These are phyloP conservation scores for Helostoma temminkii DNA, from an alignment of 2,797 vertebrate genomes.

Conservation along the genomic window DNA sequence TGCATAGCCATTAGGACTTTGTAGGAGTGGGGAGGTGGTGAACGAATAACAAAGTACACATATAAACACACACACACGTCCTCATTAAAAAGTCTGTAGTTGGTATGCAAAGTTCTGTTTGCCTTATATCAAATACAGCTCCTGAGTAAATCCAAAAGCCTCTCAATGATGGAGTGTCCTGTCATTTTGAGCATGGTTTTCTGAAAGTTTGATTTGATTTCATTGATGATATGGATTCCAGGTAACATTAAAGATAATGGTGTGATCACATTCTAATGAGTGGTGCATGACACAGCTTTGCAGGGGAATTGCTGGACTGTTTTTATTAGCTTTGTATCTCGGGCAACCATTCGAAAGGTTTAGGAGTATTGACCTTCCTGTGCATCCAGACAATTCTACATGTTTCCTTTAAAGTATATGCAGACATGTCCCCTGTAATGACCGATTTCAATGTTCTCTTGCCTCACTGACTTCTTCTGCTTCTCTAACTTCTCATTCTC, in stretches of 20 bases:
- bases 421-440: not conserved
- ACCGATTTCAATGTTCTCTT: constrained; percentile 15
- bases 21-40: constrained; percentile 1
- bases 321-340: constrained; percentile 24
- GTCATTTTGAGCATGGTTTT: not conserved
- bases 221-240: not conserved
- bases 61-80: not conserved
- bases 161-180: not conserved
- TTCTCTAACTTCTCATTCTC: constrained; percentile 18
- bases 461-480: constrained; percentile 28
- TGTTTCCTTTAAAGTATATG: not conserved
- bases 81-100: constrained; percentile 56
- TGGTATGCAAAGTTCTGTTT: constrained; percentile 34
- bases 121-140: constrained; percentile 17
- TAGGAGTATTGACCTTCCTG: constrained; percentile 34
- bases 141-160: constrained; percentile 11
- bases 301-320: not conserved
- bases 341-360: constrained; percentile 12
- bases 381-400: constrained; percentile 8
- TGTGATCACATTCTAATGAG: constrained; percentile 28
- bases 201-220: constrained; percentile 17
- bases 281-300: constrained; percentile 22
- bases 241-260: constrained; percentile 15
- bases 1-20: constrained; percentile 58
- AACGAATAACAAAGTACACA: constrained; percentile 24